These are phyloP conservation scores for Melangyna quadrimaculata DNA, from an alignment of 2,888 invertebrate species.

Conservation along the genomic window DNA sequence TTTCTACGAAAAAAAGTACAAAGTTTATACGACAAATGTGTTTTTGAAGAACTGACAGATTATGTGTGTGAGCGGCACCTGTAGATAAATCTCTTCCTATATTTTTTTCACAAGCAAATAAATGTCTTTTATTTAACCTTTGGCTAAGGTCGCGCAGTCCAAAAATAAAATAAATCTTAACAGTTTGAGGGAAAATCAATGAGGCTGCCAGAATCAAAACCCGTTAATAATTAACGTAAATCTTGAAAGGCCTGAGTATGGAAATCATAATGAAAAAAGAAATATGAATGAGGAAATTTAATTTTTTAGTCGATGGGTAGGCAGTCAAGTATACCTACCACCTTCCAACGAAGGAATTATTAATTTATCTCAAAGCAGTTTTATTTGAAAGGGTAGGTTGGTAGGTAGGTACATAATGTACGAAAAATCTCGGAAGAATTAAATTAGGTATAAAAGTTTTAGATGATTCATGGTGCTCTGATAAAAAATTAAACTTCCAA, in stretches of 20 bases:
- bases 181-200: constrained; percentile 22
- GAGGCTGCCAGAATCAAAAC: neutral
- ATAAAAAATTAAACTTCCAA: neutral
- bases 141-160: constrained; percentile 2
- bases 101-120: neutral
- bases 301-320: neutral
- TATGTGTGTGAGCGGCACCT: neutral
- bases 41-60: neutral
- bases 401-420: neutral
- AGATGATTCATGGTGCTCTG: neutral
- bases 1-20: neutral
- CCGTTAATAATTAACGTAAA: constrained; percentile 12
- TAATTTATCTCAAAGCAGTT: neutral
- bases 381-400: neutral
- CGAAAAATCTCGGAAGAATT: neutral
- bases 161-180: neutral
- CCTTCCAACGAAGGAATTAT: neutral
- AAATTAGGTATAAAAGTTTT: neutral
- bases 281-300: neutral
- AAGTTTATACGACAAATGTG: neutral
- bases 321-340: neutral
- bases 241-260: neutral
- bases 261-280: neutral
- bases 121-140: constrained; percentile 17
- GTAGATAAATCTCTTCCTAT: neutral